These are phyloP conservation scores for Drosophila nigromelanica DNA, from an alignment of 1,140 invertebrate species.

Conservation along the genomic window DNA sequence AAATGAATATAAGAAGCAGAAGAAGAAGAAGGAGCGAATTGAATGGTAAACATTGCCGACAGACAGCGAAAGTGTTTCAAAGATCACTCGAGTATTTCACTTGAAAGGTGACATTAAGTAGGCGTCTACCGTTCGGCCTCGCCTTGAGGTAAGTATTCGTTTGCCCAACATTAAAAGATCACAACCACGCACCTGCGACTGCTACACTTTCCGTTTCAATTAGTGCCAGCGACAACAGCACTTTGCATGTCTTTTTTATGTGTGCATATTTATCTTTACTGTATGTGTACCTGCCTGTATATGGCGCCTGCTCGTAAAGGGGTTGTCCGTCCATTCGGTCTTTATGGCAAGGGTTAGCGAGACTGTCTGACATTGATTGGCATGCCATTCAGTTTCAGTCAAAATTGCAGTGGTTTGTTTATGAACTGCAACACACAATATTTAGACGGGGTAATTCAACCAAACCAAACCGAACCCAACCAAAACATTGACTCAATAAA, in stretches of 20 bases:
- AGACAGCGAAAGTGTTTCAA: constrained; percentile 55
- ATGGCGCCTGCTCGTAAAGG: constrained; percentile 51
- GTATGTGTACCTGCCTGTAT: constrained; percentile 33
- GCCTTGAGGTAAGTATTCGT: constrained; percentile 23
- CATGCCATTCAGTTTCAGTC: constrained; percentile 20
- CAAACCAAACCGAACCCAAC: background rate
- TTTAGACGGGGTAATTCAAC: constrained; percentile 2
- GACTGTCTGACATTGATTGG: constrained; percentile 42
- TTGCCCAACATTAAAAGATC: constrained; percentile 10
- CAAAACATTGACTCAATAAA: no score
- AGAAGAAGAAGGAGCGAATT: background rate
- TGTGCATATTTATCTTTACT: constrained; percentile 20
- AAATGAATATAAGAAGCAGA: background rate
- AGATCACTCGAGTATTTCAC: constrained; percentile 45
- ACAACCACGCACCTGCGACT: constrained; percentile 42
- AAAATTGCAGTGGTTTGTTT: constrained; percentile 36
- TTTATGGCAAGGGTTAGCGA: constrained; percentile 51
- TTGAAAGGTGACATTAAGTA: constrained; percentile 67
- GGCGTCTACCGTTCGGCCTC: constrained; percentile 38
- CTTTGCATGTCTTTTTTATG: constrained; percentile 1
- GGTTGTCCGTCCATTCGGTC: constrained; percentile 52
- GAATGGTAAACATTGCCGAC: background rate
- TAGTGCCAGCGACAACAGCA: constrained; percentile 19
- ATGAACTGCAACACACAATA: constrained; percentile 27
- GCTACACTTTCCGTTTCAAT: constrained; percentile 53